A percentile compares a stretch with the other conserved stretches of the same genome.
Evolutionary conservation across 2,797 vertebrate genomes (phyloP).

Genomic region (Agapornis canus): DNA sequence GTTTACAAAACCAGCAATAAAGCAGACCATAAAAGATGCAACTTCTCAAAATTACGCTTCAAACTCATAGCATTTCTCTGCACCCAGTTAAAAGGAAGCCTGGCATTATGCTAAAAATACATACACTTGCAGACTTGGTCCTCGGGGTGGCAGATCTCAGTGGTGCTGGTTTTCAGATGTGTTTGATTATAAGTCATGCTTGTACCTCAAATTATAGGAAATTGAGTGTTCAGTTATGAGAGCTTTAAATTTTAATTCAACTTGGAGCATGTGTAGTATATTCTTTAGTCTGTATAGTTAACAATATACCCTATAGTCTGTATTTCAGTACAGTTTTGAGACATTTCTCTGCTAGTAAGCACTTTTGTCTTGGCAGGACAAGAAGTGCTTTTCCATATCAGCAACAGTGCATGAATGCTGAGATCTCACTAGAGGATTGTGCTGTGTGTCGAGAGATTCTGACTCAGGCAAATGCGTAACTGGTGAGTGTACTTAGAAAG

Average conservation of each 20-base stretch:
- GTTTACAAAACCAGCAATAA: neutral
- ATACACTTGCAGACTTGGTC: neutral
- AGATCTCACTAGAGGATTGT: neutral
- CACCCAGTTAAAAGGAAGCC: neutral
- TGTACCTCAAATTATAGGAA: neutral
- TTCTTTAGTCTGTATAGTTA: neutral
- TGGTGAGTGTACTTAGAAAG: neutral
- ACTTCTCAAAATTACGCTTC: neutral
- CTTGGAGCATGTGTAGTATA: neutral
- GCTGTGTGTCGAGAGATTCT: neutral
- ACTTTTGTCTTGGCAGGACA: conserved; percentile 12
- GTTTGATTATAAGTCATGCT: neutral
- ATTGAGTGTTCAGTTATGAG: neutral
- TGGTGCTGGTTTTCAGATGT: neutral
- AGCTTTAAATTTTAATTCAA: conserved; percentile 20
- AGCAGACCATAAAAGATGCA: neutral
- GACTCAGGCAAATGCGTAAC: neutral
- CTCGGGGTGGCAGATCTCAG: neutral
- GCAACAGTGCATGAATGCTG: conserved; percentile 43
- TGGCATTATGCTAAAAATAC: neutral
- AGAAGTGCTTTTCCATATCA: conserved; percentile 25
- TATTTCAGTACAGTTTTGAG: conserved; percentile 12
- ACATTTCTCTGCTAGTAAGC: conserved; percentile 33
- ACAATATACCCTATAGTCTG: neutral
- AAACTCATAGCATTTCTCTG: neutral